A percentile compares a stretch with the other conserved stretches of the same genome.
These are phyloP conservation scores for Hypothenemus hampei DNA, from an alignment of 1,140 invertebrate species.

Conservation along the genomic window DNA sequence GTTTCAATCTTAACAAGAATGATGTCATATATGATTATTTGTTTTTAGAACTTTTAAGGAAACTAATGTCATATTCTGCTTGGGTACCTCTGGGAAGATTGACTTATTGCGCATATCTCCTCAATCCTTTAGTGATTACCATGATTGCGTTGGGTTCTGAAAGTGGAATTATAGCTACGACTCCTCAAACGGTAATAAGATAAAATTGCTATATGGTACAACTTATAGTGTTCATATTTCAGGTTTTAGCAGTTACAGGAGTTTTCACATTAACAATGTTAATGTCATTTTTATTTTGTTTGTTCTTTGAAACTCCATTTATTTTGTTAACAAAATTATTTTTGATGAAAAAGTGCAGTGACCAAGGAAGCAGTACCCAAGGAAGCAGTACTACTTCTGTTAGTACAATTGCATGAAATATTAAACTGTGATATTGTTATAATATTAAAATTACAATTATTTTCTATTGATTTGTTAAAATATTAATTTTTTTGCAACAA, in stretches of 20 bases:
- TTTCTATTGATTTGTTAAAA: too few species aligned
- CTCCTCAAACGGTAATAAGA: slow-evolving; percentile 30
- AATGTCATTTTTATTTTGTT: slow-evolving; percentile 26
- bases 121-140: slow-evolving; percentile 47
- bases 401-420: neutral
- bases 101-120: slow-evolving; percentile 50
- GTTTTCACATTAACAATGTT: slow-evolving; percentile 27
- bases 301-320: slow-evolving; percentile 38
- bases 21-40: neutral
- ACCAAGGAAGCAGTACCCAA: neutral
- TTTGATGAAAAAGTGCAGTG: too few species aligned
- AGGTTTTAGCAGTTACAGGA: neutral
- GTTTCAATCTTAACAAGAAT: neutral
- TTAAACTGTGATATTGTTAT: neutral
- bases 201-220: neutral
- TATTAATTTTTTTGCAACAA: too few species aligned
- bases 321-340: slow-evolving; percentile 34
- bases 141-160: slow-evolving; percentile 30
- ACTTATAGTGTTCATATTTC: neutral
- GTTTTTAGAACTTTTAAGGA: slow-evolving; percentile 41
- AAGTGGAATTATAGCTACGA: slow-evolving; percentile 21
- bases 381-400: neutral
- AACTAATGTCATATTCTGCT: slow-evolving; percentile 45
- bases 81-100: slow-evolving; percentile 51
- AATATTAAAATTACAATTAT: too few species aligned